phyloP scores from a whole-genome alignment of 2,888 invertebrate genomes.

The Tridacna crocea region DNA sequence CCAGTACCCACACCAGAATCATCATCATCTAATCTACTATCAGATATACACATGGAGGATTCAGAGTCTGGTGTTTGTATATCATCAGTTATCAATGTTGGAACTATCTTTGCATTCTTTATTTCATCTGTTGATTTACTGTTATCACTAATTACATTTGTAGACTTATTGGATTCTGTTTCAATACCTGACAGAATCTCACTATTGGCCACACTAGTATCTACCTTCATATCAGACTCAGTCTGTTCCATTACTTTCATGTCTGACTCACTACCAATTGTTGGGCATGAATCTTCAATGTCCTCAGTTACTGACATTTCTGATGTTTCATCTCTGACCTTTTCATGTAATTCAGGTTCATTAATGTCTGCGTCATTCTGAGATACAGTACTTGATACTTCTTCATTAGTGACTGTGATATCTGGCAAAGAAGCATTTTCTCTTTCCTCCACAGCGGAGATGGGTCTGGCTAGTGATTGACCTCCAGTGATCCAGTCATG shows the following conservation, averaged over 20 bases:
- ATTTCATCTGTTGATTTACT: not conserved
- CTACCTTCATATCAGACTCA: not conserved
- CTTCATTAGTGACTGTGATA: not conserved
- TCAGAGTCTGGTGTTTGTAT: conserved; percentile 45
- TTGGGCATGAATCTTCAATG: conserved; percentile 24
- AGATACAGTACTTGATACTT: not conserved
- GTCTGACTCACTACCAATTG: conserved; percentile 18
- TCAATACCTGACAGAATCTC: not conserved
- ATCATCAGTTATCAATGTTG: not conserved
- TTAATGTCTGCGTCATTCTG: not conserved
- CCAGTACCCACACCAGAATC: conserved; percentile 51
- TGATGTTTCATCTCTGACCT: conserved; percentile 23
- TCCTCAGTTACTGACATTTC: conserved; percentile 45
- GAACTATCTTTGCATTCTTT: not conserved
- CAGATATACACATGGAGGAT: conserved; percentile 44
- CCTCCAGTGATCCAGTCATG: conserved; percentile 91
- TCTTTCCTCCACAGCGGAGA: not conserved
- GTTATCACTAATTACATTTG: not conserved
- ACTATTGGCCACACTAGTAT: not conserved
- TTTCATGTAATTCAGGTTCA: conserved; percentile 6
- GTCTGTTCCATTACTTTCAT: not conserved
- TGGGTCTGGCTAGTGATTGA: not conserved
- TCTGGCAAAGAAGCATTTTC: not conserved
- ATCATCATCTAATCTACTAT: conserved; percentile 33
- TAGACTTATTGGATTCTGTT: not conserved